Percentiles rank a stretch among this genome's conserved stretches.
Conservation (phyloP, 64 coral and sea anemone species). For the Astreopora myriophthalma region DNA sequence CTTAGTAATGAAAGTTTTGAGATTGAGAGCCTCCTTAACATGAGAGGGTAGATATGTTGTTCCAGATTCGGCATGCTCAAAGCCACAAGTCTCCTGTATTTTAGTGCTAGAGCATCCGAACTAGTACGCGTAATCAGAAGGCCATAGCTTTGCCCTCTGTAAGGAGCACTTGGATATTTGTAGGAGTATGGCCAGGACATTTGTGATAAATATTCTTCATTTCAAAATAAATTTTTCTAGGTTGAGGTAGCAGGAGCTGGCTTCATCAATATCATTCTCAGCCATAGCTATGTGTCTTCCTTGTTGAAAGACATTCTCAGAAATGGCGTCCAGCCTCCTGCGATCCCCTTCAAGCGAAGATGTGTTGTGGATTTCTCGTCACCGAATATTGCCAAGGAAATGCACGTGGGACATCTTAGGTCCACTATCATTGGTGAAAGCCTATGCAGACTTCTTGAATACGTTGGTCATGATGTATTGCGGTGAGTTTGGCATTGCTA, state of each 20-base stretch:
- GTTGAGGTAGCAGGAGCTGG: slow-evolving; percentile 91
- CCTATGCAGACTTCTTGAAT: slow-evolving; percentile 87
- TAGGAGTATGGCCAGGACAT: too few species aligned
- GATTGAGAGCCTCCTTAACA: too few species aligned
- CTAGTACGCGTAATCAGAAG: too few species aligned
- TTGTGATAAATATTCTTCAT: too few species aligned
- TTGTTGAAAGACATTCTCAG: slow-evolving; percentile 78
- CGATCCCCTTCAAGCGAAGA: slow-evolving; percentile 73
- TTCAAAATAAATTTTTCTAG: slow-evolving; percentile 30
- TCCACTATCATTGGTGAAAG: slow-evolving; percentile 98
- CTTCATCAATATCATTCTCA: slow-evolving; percentile 92
- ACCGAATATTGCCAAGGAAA: slow-evolving; percentile 99
- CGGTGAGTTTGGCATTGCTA: slow-evolving; percentile 40
- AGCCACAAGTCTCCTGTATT: too few species aligned
- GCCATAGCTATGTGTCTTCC: slow-evolving; percentile 51
- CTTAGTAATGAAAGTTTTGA: too few species aligned
- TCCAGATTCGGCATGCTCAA: too few species aligned
- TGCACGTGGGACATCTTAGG: slow-evolving; percentile 98
- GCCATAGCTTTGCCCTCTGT: too few species aligned
- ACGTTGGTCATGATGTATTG: slow-evolving; percentile 85
- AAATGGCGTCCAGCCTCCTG: slow-evolving; percentile 84
- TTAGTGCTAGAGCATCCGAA: too few species aligned
- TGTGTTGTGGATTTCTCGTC: slow-evolving; percentile 95
- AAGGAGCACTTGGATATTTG: too few species aligned
- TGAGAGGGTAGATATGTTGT: too few species aligned